phyloP scores from a whole-genome alignment of 2,797 vertebrate genomes.

The Cossypha dichroa region DNA sequence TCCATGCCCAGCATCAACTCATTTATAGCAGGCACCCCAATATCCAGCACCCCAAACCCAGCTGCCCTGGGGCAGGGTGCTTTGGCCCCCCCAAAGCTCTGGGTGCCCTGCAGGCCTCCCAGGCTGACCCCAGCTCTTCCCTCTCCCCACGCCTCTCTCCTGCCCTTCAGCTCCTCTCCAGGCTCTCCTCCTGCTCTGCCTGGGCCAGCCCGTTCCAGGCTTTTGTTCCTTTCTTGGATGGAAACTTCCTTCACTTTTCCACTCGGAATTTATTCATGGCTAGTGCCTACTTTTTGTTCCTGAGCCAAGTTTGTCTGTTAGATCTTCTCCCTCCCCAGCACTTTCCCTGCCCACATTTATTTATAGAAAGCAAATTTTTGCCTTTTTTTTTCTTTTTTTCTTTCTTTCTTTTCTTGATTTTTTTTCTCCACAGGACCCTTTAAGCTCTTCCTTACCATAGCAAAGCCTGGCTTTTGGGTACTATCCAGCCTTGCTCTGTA shows the following conservation, averaged over 20 bases:
- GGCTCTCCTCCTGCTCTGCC: not conserved
- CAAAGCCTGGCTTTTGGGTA: not conserved
- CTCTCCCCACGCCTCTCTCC: not conserved
- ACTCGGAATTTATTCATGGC: slow-evolving; percentile 29
- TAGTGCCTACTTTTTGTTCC: slow-evolving; percentile 20
- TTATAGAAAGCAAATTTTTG: slow-evolving; percentile 31
- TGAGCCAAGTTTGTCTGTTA: slow-evolving; percentile 43
- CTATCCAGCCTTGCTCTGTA: not conserved
- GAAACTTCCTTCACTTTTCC: slow-evolving; percentile 21
- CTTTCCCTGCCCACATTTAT: slow-evolving; percentile 1
- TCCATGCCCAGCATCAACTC: no score
- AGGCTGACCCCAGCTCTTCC: not conserved
- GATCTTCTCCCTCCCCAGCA: slow-evolving; percentile 35
- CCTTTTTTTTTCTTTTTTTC: not conserved
- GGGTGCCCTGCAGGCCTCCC: not conserved
- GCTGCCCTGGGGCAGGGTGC: not conserved
- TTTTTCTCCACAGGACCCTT: not conserved
- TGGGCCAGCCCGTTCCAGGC: not conserved
- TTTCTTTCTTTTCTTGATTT: not conserved
- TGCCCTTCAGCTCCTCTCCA: not conserved
- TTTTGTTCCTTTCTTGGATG: not conserved
- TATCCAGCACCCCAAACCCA: rapidly evolving
- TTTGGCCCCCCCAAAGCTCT: not conserved
- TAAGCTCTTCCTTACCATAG: not conserved
- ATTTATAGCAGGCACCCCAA: no score